Conservation (phyloP, 2,113 vertebrate genomes). For the Oplegnathus fasciatus region DNA sequence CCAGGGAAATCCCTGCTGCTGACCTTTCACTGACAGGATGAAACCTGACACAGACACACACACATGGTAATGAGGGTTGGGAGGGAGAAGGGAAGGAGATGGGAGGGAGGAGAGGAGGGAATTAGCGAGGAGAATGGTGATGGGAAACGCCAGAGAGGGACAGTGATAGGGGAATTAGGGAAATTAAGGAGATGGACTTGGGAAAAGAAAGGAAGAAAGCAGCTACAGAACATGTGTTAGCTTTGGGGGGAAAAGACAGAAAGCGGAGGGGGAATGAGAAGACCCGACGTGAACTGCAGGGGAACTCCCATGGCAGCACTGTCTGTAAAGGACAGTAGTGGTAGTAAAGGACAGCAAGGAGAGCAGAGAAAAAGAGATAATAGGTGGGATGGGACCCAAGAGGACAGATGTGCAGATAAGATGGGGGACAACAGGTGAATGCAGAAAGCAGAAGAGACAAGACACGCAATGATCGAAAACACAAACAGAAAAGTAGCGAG, state of each 20-base stretch:
- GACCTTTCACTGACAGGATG: constrained; percentile 84
- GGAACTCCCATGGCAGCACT: constrained; percentile 4
- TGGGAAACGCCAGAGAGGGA: constrained; percentile 15
- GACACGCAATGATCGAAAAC: constrained; percentile 22
- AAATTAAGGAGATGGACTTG: constrained; percentile 47
- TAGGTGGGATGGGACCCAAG: background rate
- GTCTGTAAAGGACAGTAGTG: background rate
- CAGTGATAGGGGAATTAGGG: constrained; percentile 46
- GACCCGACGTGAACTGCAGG: constrained; percentile 22
- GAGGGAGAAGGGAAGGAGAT: constrained; percentile 52
- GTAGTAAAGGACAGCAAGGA: background rate
- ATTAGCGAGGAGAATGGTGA: constrained; percentile 14
- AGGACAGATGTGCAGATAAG: constrained; percentile 6
- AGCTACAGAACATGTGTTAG: constrained; percentile 7
- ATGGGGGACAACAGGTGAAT: background rate
- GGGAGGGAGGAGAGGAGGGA: constrained; percentile 9
- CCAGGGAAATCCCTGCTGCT: constrained; percentile 82
- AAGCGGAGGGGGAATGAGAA: background rate
- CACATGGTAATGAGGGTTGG: constrained; percentile 74
- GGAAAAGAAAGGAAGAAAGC: constrained; percentile 2
- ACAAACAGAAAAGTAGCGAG: constrained; percentile 13
- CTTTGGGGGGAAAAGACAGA: background rate
- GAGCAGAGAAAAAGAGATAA: background rate
- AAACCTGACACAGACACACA: constrained; percentile 80
- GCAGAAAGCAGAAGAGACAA: background rate